Evolutionary conservation across 2,888 invertebrate species (phyloP), one percentile per base, ranked within the genome.

Genomic region (Liposcelis brunnea): DNA sequence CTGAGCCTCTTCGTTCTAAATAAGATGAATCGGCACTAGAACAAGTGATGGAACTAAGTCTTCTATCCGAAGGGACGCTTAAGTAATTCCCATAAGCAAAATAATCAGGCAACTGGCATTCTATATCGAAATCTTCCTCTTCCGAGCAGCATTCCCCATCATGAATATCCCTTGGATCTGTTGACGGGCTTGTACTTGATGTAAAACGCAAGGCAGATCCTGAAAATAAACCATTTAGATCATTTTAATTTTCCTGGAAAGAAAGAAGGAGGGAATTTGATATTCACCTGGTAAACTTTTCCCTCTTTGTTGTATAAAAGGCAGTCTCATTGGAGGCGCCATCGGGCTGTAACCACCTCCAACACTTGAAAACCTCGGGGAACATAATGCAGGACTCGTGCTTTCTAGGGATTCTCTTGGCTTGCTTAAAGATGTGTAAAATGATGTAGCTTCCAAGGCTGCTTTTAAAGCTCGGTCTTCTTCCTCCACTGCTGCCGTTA

Each of bases 11-110:
- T 43, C 84, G 72, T 61, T 85, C 85, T 58, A 85, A 67, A 58
- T 84, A 85, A 47, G 83, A 83, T 59, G 83, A 83, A 48, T 80
- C 84, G 32, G 83, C 82, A 58, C 84, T 84, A 54, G 84, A 85
- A 62, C 83, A 84, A 26, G 85, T 85, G 55, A 82, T 80, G 51
- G 82, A 84, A 59, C 84, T 84, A 54, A 80, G 71, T 40, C 85
- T 72, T 36, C 84, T 12, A 49, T 49, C 14, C 46, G 40, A 18
- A 49, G 48, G 18, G 53, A 51, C 31, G 52, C 40, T 40, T n/a
- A 47, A 32, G 31, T 45, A 45, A 32, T 37, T 40, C 26, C 26
- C 26, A 52, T 15, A 53, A 51, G 45, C 47, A 48, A 44, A 53
- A 47, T 18, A 53, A 49, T 33, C 51, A 40, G 10, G 42, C 47